A percentile compares a stretch with the other conserved stretches of the same genome.
Conservation (phyloP, 2,113 vertebrate species). For the Trachemys scripta region DNA sequence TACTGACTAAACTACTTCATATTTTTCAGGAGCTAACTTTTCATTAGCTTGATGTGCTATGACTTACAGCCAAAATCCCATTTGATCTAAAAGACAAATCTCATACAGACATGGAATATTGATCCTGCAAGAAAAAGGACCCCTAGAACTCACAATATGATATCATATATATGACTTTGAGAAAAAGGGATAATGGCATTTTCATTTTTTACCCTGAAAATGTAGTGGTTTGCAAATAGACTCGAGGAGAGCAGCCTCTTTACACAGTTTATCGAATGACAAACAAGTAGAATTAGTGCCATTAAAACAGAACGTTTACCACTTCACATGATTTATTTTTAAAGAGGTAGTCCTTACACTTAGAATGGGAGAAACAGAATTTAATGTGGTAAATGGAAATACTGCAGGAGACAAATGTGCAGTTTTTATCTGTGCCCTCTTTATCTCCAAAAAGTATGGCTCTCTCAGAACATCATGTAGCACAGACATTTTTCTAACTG, state of each 20-base stretch:
- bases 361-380: not conserved
- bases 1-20: not conserved
- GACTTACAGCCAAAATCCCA: not conserved
- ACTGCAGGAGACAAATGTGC: not conserved
- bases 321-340: not conserved
- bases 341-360: not conserved
- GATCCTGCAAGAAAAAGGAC: not conserved
- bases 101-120: not conserved
- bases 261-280: not conserved
- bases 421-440: not conserved
- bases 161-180: not conserved
- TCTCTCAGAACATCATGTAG: not conserved
- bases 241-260: not conserved
- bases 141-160: accelerated
- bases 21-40: not conserved
- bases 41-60: not conserved
- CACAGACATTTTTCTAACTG: too few relatives aligned
- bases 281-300: not conserved
- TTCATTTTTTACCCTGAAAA: not conserved
- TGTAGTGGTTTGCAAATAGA: not conserved
- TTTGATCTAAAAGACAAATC: not conserved
- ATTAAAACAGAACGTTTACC: not conserved
- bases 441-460: accelerated
- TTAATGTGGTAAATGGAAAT: not conserved
- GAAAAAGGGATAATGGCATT: not conserved